Evolutionary conservation across 2,888 invertebrate species (phyloP).

Genomic region (Lordiphosa andalusiaca): DNA sequence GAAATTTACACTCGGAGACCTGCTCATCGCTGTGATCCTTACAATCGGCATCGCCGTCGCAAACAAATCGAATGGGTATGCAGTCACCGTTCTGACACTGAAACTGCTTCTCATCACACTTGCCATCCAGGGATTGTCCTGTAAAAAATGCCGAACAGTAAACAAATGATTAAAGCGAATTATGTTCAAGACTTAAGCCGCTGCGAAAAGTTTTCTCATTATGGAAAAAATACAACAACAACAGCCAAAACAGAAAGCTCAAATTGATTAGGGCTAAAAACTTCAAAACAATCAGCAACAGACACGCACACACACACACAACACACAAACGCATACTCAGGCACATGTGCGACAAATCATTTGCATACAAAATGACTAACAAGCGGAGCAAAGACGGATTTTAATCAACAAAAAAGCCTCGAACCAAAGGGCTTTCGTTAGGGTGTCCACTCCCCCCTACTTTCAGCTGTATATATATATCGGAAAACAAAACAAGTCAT

Average conservation of each 20-base stretch:
- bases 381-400: conserved; percentile 29
- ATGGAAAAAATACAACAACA: conserved; percentile 38
- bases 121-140: conserved; percentile 70
- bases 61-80: conserved; percentile 88
- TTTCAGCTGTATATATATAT: conserved; percentile 10
- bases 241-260: conserved; percentile 44
- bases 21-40: conserved; percentile 91
- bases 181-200: conserved; percentile 44
- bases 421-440: conserved; percentile 44
- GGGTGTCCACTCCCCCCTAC: conserved; percentile 13
- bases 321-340: neutral
- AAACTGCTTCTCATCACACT: conserved; percentile 84
- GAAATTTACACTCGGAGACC: conserved; percentile 86
- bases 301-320: conserved; percentile 25
- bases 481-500: conserved; percentile 22
- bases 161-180: conserved; percentile 67
- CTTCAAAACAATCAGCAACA: conserved; percentile 69
- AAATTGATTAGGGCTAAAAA: conserved; percentile 72
- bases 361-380: conserved; percentile 56
- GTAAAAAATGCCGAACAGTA: conserved; percentile 23
- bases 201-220: conserved; percentile 64
- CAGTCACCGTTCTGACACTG: conserved; percentile 88
- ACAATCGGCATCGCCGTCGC: conserved; percentile 90
- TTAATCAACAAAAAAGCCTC: conserved; percentile 67
- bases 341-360: conserved; percentile 42